Base-by-base conservation (phyloP, 2,113 vertebrate genomes). In the Corythornis cristatus region DNA sequence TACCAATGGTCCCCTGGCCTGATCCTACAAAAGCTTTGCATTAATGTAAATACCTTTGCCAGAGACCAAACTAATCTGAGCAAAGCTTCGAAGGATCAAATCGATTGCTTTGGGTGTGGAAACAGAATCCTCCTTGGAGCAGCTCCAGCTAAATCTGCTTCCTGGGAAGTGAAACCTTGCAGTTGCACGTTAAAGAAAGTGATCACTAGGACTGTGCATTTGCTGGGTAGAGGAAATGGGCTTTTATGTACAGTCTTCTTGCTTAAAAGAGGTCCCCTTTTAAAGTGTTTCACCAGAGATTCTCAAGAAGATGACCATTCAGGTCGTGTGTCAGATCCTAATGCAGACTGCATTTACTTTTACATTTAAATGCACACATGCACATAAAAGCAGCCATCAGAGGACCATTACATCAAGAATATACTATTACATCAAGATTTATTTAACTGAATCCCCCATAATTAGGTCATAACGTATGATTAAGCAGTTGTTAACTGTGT, bases 401-500 rank as follows among this genome's bases (percentile, higher is more conserved):
- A 60, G 66, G 37, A 54, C 62, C 60, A 93, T 92, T 86, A 73
- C 73, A 87, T 86, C 77, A 90, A 90, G 91, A 90, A 86, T 83
- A 94, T 94, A 94, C n/a, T 17, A 90, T 93, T 86, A 84, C 64
- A 72, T 87, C 78, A 93, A 93, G 67, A 91, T 96, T 95, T 93
- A 94, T 95, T 96, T 93, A 91, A 88, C 93, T 48, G 56, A 71
- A 89, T 62, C 92, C 86, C 86, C 70, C 89, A 80, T 93, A 94
- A 93, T 92, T 93, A 96, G 88, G 77, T 92, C 78, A 95, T n/a
- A 83, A 91, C 76, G 31, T 79, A 80, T 86, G 92, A 96, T 93
- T 87, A 95, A 94, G 93, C 93, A 82, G 79, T 91, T 95, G 84
- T 89, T 96, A 95, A 95, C 88, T 76, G 72, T 76, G 88, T 75